Evolutionary conservation across 30 jellyfish, hydroid and myxozoan genomes (phyloP), one percentile per base, ranked within the genome.

Genomic region (Sanderia malayensis): DNA sequence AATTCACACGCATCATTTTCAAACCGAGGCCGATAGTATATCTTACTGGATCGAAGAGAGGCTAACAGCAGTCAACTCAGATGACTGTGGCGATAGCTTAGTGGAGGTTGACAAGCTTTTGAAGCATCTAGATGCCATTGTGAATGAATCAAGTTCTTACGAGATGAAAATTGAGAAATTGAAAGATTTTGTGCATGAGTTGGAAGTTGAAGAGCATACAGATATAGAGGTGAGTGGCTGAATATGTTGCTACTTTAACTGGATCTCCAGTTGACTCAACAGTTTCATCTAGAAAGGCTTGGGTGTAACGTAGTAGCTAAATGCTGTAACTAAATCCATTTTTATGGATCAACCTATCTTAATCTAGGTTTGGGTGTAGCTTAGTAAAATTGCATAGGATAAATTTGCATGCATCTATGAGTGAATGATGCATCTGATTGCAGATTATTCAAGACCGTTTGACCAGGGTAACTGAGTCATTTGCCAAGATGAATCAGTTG

Each of bases 1-100:
- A n/a, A 49, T 81, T 37, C 74, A 41, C 19, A 28, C 34, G 61
- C 82, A 53, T 46, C 79, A 67, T 33, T 81, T 67, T 68, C 44
- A 34, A 23, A 64, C 53, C 13, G 66, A 41, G 19, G 61, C 80
- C n/a, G 67, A 58, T 19, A 47, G 53, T 28, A 58, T 69, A 11
- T 22, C 66, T 0, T 23, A 55, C 7, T 81, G 93, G 93, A 69
- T 69, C 9, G 76, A 81, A 3, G 93, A 70, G 21, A 81, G 58
- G 60, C 21, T 44, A n/a, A 68, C 67, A 22, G 20, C 23, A 1
- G 85, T 64, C 13, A 2, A 27, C 29, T 47, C 74, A 15, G 37
- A 58, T 2, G 85, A 81, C 6, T 44, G 17, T 46, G 93, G 93
- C 6, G 34, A 37, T 18, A 59, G 31, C 41, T 45, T 69, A 19